Evolutionary conservation across 2,888 invertebrate genomes (phyloP).

Genomic region (Argyra leucocephala): DNA sequence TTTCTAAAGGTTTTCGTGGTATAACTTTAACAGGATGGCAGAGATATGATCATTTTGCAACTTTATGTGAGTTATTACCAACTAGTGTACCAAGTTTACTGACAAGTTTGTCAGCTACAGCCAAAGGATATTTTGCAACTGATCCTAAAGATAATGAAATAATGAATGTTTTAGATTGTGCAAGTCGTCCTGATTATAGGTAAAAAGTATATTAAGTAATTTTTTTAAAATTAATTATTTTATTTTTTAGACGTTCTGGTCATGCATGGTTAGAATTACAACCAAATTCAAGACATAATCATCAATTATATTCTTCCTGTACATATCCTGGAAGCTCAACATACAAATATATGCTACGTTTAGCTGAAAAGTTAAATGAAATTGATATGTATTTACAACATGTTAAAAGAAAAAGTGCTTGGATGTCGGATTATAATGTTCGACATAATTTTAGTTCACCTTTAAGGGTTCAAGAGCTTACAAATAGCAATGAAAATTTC

Average conservation of each 20-base stretch:
- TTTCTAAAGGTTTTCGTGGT: conserved; percentile 39
- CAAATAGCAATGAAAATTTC: conserved; percentile 48
- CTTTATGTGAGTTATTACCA: conserved; percentile 58
- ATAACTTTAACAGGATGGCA: conserved; percentile 42
- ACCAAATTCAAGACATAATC: conserved; percentile 49
- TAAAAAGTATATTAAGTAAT: conserved; percentile 17
- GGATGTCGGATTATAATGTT: conserved; percentile 63
- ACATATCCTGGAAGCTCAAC: conserved; percentile 55
- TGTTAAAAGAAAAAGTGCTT: conserved; percentile 44
- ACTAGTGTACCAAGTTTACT: conserved; percentile 57
- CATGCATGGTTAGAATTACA: conserved; percentile 51
- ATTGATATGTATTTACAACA: conserved; percentile 37
- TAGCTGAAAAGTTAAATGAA: conserved; percentile 41
- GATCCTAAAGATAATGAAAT: conserved; percentile 44
- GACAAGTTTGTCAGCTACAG: conserved; percentile 49
- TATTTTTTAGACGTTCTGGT: conserved; percentile 32
- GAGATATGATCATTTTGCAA: conserved; percentile 61
- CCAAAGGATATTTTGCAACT: conserved; percentile 52
- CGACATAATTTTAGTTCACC: conserved; percentile 60
- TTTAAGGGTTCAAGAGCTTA: conserved; percentile 53
- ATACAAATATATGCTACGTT: conserved; percentile 43
- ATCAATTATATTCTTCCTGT: conserved; percentile 54
- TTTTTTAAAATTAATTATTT: conserved; percentile 17
- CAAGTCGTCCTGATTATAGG: conserved; percentile 41
- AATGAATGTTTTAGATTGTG: conserved; percentile 49